Evolutionary conservation across 2,797 vertebrate genomes (phyloP).

Genomic region (Euthynnus affinis): DNA sequence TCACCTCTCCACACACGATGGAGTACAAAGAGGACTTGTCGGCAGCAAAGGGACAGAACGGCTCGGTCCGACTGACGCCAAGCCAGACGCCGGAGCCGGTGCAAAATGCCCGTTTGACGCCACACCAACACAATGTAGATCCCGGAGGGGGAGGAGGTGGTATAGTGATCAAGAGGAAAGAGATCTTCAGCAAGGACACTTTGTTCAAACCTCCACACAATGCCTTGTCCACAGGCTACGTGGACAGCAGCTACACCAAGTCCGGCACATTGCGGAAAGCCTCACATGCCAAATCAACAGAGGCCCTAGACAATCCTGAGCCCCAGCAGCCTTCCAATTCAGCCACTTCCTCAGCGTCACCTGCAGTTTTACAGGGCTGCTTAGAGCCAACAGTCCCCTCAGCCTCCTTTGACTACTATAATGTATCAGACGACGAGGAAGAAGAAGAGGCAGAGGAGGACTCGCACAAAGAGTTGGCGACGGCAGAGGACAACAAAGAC

Average conservation of each 20-base stretch:
- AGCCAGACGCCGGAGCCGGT: constrained; percentile 90
- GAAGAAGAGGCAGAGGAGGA: constrained; percentile 95
- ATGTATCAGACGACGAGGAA: constrained; percentile 97
- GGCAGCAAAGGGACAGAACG: constrained; percentile 91
- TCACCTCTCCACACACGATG: constrained; percentile 88
- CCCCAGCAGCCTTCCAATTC: constrained; percentile 93
- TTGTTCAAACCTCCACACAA: constrained; percentile 99
- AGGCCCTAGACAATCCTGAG: constrained; percentile 93
- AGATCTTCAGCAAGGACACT: constrained; percentile 99
- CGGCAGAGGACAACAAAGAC: constrained; percentile 90
- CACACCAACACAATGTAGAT: constrained; percentile 93
- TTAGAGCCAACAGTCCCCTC: constrained; percentile 90
- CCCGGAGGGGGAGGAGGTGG: constrained; percentile 88
- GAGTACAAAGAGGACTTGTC: constrained; percentile 94
- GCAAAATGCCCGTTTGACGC: constrained; percentile 92
- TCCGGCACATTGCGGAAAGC: constrained; percentile 95
- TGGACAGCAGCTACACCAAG: constrained; percentile 94
- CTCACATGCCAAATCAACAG: constrained; percentile 93
- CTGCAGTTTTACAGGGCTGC: constrained; percentile 90
- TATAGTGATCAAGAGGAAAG: constrained; percentile 95
- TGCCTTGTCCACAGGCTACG: constrained; percentile 92
- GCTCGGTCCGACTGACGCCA: constrained; percentile 85
- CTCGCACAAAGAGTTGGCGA: constrained; percentile 90
- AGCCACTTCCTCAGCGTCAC: constrained; percentile 88
- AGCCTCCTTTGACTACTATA: constrained; percentile 98